Evolutionary conservation across 2,888 invertebrate genomes (phyloP), one percentile per base, ranked within the genome.

Genomic region (Acrocyrtus sp.): DNA sequence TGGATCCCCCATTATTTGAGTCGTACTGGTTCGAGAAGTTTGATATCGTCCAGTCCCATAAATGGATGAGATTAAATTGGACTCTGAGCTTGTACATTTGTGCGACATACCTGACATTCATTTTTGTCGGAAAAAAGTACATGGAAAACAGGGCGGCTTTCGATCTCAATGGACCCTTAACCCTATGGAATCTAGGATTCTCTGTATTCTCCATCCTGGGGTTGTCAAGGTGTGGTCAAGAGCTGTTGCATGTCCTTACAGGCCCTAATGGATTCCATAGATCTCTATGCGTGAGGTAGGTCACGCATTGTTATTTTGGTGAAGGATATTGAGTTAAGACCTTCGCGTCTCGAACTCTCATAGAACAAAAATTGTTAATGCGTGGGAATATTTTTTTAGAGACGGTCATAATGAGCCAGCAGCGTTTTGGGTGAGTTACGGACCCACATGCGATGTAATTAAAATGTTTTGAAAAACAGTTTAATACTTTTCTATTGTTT

Each of bases 121-220:
- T 98, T 82, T 97, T 96, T 85, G 92, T 92, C 77, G 96, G 96
- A 54, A 95, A 95, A 84, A 90, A 92, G 83, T 92, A 92, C 83
- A 99, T 99, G 98, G 92, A 93, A 84, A 90, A 90, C 83, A 89
- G 97, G 81, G 92, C 93, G 76, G 90, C 93, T 86, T 97, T 93
- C 85, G 93, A 96, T 83, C 87, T 99, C 60, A 89, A 95, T 77
- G 91, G 92, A 22, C 90, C 93, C 21, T 87, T 99, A 69, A 91
- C 92, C 80, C 84, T 94, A 78, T 98, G 98, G 98, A 98, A 97
- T 87, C 90, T 93, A 70, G 87, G 90, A 72, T 86, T 99, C 82
- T 97, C 97, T 17, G 88, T 62, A 1, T 75, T 75, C 17, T 75
- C 75, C 1, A 15, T 70, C 2, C 19, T 24, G 27, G 74, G 74